These are phyloP conservation scores for Trachelus tabidus DNA, from an alignment of 2,888 invertebrate species.

Conservation along the genomic window DNA sequence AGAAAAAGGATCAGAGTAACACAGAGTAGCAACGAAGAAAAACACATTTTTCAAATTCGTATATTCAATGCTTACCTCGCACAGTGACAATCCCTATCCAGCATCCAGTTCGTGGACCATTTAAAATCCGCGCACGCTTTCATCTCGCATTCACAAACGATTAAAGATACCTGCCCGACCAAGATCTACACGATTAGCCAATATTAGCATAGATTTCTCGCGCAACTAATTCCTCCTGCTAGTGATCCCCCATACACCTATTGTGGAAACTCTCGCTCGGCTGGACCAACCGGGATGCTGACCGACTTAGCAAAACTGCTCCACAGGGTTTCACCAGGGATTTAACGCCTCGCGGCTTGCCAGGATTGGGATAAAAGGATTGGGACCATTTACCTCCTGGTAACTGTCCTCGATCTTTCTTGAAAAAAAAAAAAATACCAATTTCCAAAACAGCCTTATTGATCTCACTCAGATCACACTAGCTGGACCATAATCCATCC, in stretches of 20 bases:
- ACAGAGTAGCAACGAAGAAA: not conserved
- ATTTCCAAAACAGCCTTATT: not conserved
- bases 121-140: not conserved
- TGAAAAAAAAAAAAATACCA: no score
- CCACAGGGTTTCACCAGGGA: constrained; percentile 50
- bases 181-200: constrained; percentile 26
- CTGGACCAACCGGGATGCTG: constrained; percentile 43
- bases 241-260: constrained; percentile 35
- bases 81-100: not conserved
- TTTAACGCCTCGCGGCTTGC: constrained; percentile 60
- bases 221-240: constrained; percentile 44
- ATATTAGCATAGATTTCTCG: constrained; percentile 48
- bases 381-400: not conserved
- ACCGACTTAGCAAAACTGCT: constrained; percentile 53
- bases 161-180: not conserved
- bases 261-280: constrained; percentile 49
- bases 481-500: not conserved
- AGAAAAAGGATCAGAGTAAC: not conserved
- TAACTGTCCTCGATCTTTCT: not conserved
- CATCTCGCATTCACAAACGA: not conserved
- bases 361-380: constrained; percentile 49
- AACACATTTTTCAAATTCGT: not conserved
- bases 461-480: not conserved
- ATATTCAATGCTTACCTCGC: not conserved
- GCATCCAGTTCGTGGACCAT: not conserved